A percentile compares a stretch with the other conserved stretches of the same genome.
phyloP scores from a whole-genome alignment of 1,140 invertebrate species.

The Drosophila yakuba region DNA sequence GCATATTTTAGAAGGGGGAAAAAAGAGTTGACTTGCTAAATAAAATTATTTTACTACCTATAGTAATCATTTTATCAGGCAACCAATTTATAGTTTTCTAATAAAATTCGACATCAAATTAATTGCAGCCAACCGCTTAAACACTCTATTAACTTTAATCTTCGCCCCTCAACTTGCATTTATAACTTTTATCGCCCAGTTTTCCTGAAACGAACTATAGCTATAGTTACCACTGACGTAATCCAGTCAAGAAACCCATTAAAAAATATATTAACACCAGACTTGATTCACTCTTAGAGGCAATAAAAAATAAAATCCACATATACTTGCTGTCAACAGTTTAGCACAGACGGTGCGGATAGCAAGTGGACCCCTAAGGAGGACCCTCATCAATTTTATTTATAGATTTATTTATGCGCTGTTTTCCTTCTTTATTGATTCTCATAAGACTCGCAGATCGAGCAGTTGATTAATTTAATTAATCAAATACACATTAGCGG shows the following conservation, averaged over 20 bases:
- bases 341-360: slow-evolving; percentile 38
- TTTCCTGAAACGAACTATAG: slow-evolving; percentile 10
- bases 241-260: slow-evolving; percentile 37
- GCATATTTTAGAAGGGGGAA: too few relatives aligned
- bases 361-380: slow-evolving; percentile 31
- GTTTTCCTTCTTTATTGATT: slow-evolving; percentile 45
- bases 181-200: slow-evolving; percentile 11
- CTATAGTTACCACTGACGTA: slow-evolving; percentile 42
- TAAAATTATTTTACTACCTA: background rate
- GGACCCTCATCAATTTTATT: slow-evolving; percentile 49
- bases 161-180: background rate
- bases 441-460: slow-evolving; percentile 37
- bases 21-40: too few relatives aligned
- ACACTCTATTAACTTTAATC: slow-evolving; percentile 10
- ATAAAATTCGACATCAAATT: background rate
- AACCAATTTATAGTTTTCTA: too few relatives aligned
- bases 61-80: too few relatives aligned
- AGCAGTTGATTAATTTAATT: slow-evolving; percentile 74
- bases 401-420: slow-evolving; percentile 48
- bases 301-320: slow-evolving; percentile 11
- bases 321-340: slow-evolving; percentile 50
- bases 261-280: slow-evolving; percentile 33
- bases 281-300: slow-evolving; percentile 3
- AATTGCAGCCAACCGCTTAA: background rate
- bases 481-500: slow-evolving; percentile 76